phyloP scores from a whole-genome alignment of 2,797 vertebrate genomes.

The Hippopotamyrus pictus region DNA sequence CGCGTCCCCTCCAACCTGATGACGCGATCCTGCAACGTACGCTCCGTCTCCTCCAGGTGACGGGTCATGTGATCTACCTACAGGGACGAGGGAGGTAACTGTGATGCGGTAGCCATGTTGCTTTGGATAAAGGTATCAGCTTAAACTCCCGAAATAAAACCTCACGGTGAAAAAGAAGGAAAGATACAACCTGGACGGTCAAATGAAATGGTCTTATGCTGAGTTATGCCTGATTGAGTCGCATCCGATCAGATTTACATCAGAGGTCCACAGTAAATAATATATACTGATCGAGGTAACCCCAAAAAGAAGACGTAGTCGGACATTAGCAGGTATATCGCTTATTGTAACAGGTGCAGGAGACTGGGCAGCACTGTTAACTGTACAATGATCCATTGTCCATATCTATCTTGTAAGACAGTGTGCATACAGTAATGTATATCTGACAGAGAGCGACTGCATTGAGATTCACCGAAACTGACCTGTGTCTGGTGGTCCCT shows the following conservation, averaged over 20 bases:
- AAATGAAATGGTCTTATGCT: neutral
- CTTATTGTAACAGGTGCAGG: neutral
- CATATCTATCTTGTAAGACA: neutral
- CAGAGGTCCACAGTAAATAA: neutral
- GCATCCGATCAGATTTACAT: neutral
- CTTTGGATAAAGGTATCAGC: neutral
- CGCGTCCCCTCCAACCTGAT: constrained; percentile 75
- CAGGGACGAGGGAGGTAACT: neutral
- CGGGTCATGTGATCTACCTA: constrained; percentile 76
- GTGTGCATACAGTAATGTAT: neutral
- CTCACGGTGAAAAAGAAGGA: neutral
- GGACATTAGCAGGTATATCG: neutral
- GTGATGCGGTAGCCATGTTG: neutral
- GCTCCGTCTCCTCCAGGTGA: constrained; percentile 73
- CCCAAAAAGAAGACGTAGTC: neutral
- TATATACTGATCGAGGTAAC: neutral
- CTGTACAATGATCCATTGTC: neutral
- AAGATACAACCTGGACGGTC: neutral
- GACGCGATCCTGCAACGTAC: constrained; percentile 71
- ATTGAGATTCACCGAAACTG: neutral
- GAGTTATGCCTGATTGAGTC: neutral
- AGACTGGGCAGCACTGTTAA: neutral
- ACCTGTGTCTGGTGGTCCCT: neutral
- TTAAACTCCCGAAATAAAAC: neutral
- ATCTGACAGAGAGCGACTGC: neutral